A percentile compares a stretch with the other conserved stretches of the same genome.
Conservation (phyloP, 2,888 invertebrate species). For the Tenthredo notha region DNA sequence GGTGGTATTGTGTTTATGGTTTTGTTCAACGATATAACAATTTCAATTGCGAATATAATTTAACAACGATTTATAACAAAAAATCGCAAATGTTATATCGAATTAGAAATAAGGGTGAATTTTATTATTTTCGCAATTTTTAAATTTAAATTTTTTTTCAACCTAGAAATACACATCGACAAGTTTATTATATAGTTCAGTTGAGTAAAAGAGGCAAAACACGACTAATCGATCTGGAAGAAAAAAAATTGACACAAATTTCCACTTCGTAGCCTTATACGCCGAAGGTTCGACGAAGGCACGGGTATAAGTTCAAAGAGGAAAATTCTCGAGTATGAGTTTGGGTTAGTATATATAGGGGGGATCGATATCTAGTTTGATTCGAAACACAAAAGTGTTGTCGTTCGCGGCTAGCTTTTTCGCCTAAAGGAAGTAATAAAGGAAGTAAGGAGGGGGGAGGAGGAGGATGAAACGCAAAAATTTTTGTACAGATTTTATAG, state of each 20-base stretch:
- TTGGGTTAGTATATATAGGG: too few relatives aligned
- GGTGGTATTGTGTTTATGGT: background rate
- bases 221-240: background rate
- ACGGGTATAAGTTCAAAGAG: conserved; percentile 3
- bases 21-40: conserved; percentile 1
- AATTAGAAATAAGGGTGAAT: too few relatives aligned
- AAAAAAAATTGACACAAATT: background rate
- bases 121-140: too few relatives aligned
- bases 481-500: background rate
- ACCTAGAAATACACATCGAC: too few relatives aligned
- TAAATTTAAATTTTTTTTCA: too few relatives aligned
- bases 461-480: conserved; percentile 3
- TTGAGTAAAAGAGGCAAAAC: background rate
- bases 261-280: background rate
- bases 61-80: too few relatives aligned
- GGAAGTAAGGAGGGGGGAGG: too few relatives aligned
- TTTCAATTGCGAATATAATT: background rate
- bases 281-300: too few relatives aligned
- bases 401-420: too few relatives aligned
- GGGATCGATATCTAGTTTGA: background rate
- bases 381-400: too few relatives aligned
- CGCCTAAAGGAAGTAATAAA: background rate
- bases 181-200: background rate
- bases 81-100: too few relatives aligned
- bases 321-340: background rate